phyloP scores from a whole-genome alignment of 2,113 vertebrate species.

The Podarcis raffonei region DNA sequence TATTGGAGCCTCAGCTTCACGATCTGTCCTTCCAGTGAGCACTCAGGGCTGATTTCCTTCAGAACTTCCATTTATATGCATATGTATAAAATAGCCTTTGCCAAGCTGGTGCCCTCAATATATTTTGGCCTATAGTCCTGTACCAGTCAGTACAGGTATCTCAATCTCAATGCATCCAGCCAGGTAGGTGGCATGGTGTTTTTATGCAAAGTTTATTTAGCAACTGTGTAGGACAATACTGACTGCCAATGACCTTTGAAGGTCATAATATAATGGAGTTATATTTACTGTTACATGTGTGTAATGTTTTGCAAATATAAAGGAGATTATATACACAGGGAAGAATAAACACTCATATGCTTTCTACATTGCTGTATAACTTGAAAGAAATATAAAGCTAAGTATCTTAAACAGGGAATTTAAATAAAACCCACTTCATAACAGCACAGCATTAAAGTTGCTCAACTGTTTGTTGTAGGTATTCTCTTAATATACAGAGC shows the following conservation, averaged over 20 bases:
- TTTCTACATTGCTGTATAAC: background rate
- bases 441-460: too few species aligned
- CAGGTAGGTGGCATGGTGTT: background rate
- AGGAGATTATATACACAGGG: background rate
- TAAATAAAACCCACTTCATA: too few species aligned
- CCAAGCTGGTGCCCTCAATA: too few species aligned
- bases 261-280: background rate
- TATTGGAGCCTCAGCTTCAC: too few species aligned
- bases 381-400: conserved; percentile 32
- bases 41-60: too few species aligned
- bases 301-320: background rate
- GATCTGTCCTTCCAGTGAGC: too few species aligned
- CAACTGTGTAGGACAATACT: background rate
- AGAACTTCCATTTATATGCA: too few species aligned
- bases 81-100: too few species aligned
- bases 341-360: background rate
- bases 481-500: too few species aligned
- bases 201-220: background rate
- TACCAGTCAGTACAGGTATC: too few species aligned
- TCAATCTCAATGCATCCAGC: background rate
- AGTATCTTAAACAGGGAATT: background rate
- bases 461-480: too few species aligned
- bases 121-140: too few species aligned
- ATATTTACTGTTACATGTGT: background rate
- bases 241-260: background rate